phyloP scores from a whole-genome alignment of 2,113 vertebrate genomes.

The Pavo muticus region DNA sequence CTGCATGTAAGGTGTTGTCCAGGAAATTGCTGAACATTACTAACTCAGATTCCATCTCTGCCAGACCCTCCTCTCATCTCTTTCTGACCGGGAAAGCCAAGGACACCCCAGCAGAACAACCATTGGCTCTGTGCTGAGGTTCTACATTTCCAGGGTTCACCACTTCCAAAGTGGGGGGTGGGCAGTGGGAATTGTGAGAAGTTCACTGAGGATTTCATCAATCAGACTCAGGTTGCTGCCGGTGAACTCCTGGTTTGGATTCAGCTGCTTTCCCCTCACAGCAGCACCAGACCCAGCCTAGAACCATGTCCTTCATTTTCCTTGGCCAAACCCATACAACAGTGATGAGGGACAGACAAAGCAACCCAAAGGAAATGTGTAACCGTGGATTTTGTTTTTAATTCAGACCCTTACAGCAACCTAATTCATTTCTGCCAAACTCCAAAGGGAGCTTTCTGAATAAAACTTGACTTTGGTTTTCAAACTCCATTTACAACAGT shows the following conservation, averaged over 20 bases:
- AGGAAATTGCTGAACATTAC: neutral
- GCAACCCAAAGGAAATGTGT: accelerated
- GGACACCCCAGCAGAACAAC: accelerated
- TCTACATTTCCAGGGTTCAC: neutral
- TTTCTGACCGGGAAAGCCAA: neutral
- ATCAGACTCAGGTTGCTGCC: accelerated
- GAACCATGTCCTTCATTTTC: neutral
- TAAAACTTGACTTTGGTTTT: accelerated
- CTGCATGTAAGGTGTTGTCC: neutral
- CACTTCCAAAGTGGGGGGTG: too few relatives aligned
- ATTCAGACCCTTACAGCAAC: neutral
- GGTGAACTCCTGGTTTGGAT: neutral
- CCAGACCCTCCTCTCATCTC: accelerated
- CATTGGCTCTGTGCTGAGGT: accelerated
- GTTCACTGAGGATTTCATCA: neutral
- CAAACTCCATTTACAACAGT: neutral
- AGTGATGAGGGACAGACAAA: neutral
- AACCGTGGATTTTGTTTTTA: neutral
- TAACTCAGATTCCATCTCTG: neutral
- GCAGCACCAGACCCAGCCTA: neutral
- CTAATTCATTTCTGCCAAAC: neutral
- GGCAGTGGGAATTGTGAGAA: accelerated
- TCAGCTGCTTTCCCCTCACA: neutral
- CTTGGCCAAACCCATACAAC: neutral
- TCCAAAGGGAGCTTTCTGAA: neutral